phyloP scores from a whole-genome alignment of 2,113 vertebrate species.

The Microcebus griseorufus region DNA sequence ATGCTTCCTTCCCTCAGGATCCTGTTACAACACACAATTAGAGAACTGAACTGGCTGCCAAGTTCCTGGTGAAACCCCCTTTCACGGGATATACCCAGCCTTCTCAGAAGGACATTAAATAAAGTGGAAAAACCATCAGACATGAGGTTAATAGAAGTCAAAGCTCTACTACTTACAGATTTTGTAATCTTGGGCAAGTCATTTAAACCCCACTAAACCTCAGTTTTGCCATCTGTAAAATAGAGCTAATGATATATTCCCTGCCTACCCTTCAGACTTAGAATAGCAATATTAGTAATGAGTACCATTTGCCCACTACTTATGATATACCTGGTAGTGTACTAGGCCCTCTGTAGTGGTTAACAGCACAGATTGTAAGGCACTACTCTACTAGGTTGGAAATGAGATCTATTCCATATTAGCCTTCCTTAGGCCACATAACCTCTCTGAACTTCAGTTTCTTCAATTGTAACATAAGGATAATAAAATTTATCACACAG shows the following conservation, averaged over 20 bases:
- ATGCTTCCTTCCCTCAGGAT: neutral
- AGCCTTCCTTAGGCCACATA: neutral
- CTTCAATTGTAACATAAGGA: neutral
- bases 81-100: neutral
- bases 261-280: neutral
- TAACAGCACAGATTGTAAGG: neutral
- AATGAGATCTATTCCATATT: neutral
- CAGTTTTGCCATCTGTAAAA: neutral
- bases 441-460: neutral
- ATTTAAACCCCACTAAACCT: neutral
- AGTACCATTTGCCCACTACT: neutral
- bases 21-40: neutral
- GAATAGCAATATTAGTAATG: neutral
- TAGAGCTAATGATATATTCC: neutral
- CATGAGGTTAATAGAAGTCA: neutral
- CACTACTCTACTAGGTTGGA: neutral
- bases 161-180: neutral
- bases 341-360: neutral
- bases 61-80: neutral
- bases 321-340: neutral
- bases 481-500: neutral
- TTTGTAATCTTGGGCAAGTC: neutral
- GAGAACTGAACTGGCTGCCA: neutral
- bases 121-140: neutral
- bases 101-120: neutral